Percentiles rank a stretch among this genome's conserved stretches.
Conservation (phyloP, 2,113 vertebrate genomes). For the Atlantisia rogersi region DNA sequence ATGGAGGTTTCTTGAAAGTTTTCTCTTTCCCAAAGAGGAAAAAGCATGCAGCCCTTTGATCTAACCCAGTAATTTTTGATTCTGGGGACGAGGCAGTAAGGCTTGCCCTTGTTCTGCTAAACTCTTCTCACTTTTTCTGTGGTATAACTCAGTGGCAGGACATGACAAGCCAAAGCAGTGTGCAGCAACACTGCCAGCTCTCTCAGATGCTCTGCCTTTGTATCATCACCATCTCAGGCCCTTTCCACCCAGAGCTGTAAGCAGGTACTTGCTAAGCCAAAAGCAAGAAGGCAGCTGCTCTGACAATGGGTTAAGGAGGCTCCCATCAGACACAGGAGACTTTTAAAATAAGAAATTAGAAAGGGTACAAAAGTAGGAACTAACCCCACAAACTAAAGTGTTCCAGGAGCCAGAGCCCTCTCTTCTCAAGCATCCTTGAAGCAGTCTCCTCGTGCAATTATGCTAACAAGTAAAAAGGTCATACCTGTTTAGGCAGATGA, state of each 20-base stretch:
- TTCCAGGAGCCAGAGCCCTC: background rate
- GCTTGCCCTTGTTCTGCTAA: background rate
- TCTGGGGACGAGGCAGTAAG: background rate
- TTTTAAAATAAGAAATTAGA: background rate
- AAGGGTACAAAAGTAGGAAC: background rate
- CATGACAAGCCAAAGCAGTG: background rate
- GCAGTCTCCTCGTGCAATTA: background rate
- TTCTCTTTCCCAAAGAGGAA: background rate
- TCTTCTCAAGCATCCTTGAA: background rate
- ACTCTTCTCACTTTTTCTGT: background rate
- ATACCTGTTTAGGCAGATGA: constrained; percentile 65
- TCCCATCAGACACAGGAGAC: background rate
- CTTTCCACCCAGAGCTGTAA: background rate
- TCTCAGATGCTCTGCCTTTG: background rate
- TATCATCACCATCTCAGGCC: background rate
- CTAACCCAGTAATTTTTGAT: background rate
- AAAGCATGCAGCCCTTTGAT: background rate
- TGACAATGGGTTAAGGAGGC: background rate
- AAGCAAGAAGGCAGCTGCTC: background rate
- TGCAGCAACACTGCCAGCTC: background rate
- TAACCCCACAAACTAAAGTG: background rate
- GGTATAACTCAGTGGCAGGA: rapidly evolving
- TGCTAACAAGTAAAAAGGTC: background rate
- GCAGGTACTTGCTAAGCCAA: background rate
- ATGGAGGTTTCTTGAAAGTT: background rate